Conservation (phyloP, 35 echinoderm and acorn worm species). For the Ophioderma brevispina region DNA sequence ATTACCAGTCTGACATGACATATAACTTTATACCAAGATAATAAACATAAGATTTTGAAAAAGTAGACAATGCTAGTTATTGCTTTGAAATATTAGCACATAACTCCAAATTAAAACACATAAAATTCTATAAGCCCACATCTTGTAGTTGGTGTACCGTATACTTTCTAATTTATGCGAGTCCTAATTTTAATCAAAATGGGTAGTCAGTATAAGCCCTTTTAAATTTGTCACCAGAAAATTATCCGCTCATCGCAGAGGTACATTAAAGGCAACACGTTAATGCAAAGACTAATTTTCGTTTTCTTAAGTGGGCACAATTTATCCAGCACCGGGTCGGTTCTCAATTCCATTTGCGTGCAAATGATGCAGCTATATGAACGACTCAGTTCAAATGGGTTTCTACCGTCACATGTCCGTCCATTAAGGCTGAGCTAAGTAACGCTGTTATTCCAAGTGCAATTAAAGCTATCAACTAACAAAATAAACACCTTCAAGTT, state of each 20-base stretch:
- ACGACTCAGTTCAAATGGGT: neutral
- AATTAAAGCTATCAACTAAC: constrained; percentile 4
- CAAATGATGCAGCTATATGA: constrained; percentile 4
- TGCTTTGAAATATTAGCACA: too few relatives aligned
- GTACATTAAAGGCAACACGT: neutral
- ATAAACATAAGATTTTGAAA: too few relatives aligned
- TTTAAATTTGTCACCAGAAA: neutral
- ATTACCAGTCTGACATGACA: too few relatives aligned
- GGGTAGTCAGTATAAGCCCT: neutral
- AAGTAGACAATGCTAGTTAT: too few relatives aligned
- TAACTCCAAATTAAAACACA: too few relatives aligned
- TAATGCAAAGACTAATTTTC: constrained; percentile 1
- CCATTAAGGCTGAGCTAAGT: neutral
- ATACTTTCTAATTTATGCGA: too few relatives aligned
- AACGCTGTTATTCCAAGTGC: constrained; percentile 2
- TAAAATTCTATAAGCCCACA: too few relatives aligned
- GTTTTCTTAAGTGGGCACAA: neutral
- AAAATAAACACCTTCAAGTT: neutral
- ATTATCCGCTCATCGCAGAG: neutral
- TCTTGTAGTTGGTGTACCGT: too few relatives aligned
- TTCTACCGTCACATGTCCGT: neutral
- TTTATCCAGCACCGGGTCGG: neutral
- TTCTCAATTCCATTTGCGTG: neutral
- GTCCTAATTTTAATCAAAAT: too few relatives aligned
- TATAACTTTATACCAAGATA: too few relatives aligned